Evolutionary conservation across 2,888 invertebrate genomes (phyloP), one percentile per base, ranked within the genome.

Genomic region (Poecilus cupreus): DNA sequence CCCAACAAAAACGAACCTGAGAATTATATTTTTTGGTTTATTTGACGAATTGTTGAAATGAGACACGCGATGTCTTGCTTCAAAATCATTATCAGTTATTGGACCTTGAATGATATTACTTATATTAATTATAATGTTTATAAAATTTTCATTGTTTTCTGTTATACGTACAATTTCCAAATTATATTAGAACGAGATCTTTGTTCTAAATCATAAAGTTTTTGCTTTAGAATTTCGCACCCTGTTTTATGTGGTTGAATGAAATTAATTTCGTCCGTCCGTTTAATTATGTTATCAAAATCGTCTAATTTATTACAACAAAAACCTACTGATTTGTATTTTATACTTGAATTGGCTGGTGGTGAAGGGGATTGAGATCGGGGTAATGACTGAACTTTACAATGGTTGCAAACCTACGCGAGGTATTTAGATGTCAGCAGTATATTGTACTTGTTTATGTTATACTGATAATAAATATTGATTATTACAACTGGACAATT

Each of bases 121-220:
- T n/a, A n/a, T n/a, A n/a, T n/a, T n/a, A n/a, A n/a, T n/a, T n/a
- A n/a, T n/a, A n/a, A n/a, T n/a, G n/a, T n/a, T n/a, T n/a, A n/a
- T n/a, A n/a, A n/a, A n/a, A n/a, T n/a, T n/a, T n/a, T n/a, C n/a
- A n/a, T n/a, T n/a, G n/a, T n/a, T n/a, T n/a, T 57, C 57, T 3
- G 18, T n/a, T 24, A 57, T 24, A 18, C 57, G 16, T 3, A 57
- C 57, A 57, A 8, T 57, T 57, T 57, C 57, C 18, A 57, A 18
- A 11, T 57, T n/a, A n/a, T 57, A 16, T 16, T 57, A 16, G 11
- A 22, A 4, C 18, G 3, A 8, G 57, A 18, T 10, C 57, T n/a
- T 16, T 57, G 57, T 16, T 57, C 57, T 11, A 57, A 16, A 57
- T 57, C 57, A 22, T 57, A 11, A 57, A 57, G 10, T 57, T 57